A percentile compares a stretch with the other conserved stretches of the same genome.
These are phyloP conservation scores for Lasius platythorax DNA, from an alignment of 2,888 invertebrate species.

Conservation along the genomic window DNA sequence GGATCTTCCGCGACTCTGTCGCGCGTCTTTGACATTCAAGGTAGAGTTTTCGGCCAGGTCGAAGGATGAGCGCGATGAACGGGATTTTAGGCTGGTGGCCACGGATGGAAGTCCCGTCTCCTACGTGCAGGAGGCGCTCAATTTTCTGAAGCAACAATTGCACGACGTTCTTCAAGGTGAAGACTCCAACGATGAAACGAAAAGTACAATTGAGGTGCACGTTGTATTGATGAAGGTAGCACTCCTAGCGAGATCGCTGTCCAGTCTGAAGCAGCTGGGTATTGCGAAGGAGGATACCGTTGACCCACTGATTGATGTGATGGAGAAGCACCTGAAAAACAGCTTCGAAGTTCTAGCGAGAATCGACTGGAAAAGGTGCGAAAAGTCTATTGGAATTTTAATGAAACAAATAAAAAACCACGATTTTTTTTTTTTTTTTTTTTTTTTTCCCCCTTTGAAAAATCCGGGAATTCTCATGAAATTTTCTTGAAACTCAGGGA, in stretches of 20 bases:
- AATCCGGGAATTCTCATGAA: too few relatives aligned
- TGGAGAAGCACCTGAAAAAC: conserved; percentile 69
- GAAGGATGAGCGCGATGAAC: not conserved
- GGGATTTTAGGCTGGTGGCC: not conserved
- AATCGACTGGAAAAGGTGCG: conserved; percentile 53
- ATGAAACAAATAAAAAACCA: not conserved
- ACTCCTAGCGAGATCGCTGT: conserved; percentile 75
- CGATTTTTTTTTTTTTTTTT: not conserved
- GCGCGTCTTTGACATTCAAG: conserved; percentile 13
- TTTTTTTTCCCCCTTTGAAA: not conserved
- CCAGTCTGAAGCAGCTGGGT: conserved; percentile 76
- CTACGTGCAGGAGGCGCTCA: conserved; percentile 64
- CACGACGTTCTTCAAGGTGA: conserved; percentile 56
- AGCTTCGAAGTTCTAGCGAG: conserved; percentile 64
- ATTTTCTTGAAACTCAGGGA: too few relatives aligned
- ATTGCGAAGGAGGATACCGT: conserved; percentile 56
- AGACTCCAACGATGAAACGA: conserved; percentile 53
- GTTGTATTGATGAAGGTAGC: conserved; percentile 73
- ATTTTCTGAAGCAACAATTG: conserved; percentile 67
- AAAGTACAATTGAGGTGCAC: conserved; percentile 1
- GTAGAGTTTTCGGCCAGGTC: not conserved
- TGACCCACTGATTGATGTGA: conserved; percentile 58
- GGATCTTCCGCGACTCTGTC: conserved; percentile 16
- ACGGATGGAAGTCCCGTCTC: not conserved
- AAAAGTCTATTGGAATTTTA: not conserved